phyloP scores from a whole-genome alignment of 1,140 invertebrate species.

The Lanistes nyassanus region DNA sequence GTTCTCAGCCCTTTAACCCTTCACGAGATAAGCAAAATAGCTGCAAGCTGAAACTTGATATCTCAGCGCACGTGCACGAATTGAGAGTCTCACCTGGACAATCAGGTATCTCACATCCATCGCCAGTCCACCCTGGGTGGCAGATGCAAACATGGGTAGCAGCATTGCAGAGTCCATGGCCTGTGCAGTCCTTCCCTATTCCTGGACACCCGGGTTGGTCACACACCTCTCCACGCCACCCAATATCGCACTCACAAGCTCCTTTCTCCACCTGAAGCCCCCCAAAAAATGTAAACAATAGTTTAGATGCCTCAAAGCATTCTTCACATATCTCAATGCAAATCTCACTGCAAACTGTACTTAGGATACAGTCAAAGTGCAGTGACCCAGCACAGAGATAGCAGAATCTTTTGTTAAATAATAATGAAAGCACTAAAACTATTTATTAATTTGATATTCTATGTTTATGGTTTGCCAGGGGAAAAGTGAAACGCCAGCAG shows the following conservation, averaged over 20 bases:
- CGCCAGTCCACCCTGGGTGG: conserved; percentile 51
- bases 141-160: conserved; percentile 50
- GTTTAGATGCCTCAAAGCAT: too few relatives aligned
- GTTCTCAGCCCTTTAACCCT: neutral
- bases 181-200: conserved; percentile 41
- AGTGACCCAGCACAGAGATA: too few relatives aligned
- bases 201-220: conserved; percentile 55
- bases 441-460: too few relatives aligned
- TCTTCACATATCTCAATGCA: too few relatives aligned
- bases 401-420: too few relatives aligned
- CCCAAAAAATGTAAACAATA: too few relatives aligned
- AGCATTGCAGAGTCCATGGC: conserved; percentile 53
- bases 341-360: too few relatives aligned
- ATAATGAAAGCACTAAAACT: too few relatives aligned
- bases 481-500: too few relatives aligned
- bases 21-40: neutral
- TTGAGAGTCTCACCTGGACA: conserved; percentile 45
- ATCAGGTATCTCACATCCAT: conserved; percentile 42
- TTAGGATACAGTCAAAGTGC: too few relatives aligned
- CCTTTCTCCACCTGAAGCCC: conserved; percentile 21
- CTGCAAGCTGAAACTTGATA: neutral
- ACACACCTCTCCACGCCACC: conserved; percentile 51
- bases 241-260: conserved; percentile 46
- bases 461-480: too few relatives aligned
- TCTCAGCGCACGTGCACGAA: conserved; percentile 9